phyloP scores from a whole-genome alignment of 2,888 invertebrate genomes.

The Temnothorax ravouxi region DNA sequence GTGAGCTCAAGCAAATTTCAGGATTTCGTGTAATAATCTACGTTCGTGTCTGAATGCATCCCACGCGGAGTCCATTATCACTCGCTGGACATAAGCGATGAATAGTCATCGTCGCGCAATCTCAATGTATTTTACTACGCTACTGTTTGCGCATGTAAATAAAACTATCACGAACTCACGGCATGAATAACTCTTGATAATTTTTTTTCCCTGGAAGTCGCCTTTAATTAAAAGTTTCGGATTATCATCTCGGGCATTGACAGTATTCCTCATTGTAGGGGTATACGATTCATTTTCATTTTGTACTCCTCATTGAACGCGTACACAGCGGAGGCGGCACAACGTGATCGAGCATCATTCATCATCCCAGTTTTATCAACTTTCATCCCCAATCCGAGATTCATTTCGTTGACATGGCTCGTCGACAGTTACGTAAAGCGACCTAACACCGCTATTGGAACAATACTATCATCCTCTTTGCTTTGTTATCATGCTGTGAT shows the following conservation, averaged over 20 bases:
- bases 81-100: conserved; percentile 1
- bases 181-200: background rate
- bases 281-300: conserved; percentile 59
- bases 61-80: background rate
- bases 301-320: conserved; percentile 20
- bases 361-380: conserved; percentile 62
- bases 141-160: background rate
- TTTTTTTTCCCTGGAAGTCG: background rate
- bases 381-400: conserved; percentile 54
- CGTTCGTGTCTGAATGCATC: conserved; percentile 13
- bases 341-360: conserved; percentile 61
- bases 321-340: background rate
- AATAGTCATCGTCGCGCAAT: background rate
- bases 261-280: conserved; percentile 19
- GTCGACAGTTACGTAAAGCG: conserved; percentile 33
- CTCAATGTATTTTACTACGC: background rate
- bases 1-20: conserved; percentile 13
- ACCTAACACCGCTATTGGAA: conserved; percentile 49
- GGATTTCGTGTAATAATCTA: conserved; percentile 1
- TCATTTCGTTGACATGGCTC: conserved; percentile 28
- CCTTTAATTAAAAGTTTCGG: conserved; percentile 38
- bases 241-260: conserved; percentile 38
- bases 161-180: background rate
- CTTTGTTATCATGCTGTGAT: conserved; percentile 26
- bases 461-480: conserved; percentile 57